A percentile compares a stretch with the other conserved stretches of the same genome.
phyloP scores from a whole-genome alignment of 2,797 vertebrate genomes.

The Tiaroga cobitis region DNA sequence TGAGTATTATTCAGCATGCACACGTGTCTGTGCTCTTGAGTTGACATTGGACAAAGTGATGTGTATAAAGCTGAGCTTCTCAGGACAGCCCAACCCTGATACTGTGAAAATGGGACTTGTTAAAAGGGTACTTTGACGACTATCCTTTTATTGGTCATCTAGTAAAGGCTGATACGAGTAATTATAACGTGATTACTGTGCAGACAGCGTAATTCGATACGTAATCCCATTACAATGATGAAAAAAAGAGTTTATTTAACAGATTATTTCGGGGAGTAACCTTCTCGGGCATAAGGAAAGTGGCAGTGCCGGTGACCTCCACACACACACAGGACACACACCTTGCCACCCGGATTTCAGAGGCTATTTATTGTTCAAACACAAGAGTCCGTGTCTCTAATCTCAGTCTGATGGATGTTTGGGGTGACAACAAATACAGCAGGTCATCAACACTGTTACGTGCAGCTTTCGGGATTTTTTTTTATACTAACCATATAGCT shows the following conservation, averaged over 20 bases:
- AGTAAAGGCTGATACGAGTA: background rate
- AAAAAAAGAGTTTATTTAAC: background rate
- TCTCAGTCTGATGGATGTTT: conserved; percentile 38
- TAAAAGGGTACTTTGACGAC: background rate
- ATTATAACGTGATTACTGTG: background rate
- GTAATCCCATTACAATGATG: background rate
- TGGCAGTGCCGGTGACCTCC: background rate
- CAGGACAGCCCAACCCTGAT: background rate
- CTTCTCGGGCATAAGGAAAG: background rate
- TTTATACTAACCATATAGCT: background rate
- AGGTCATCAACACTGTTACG: background rate
- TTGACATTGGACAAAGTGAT: background rate
- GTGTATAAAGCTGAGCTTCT: background rate
- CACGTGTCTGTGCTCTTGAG: background rate
- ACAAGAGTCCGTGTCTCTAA: background rate
- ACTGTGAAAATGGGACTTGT: conserved; percentile 2
- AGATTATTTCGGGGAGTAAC: background rate
- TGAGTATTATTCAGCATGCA: background rate
- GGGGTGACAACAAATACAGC: conserved; percentile 1
- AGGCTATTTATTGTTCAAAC: conserved; percentile 32
- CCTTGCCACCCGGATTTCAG: background rate
- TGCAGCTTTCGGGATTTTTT: background rate
- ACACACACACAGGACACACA: background rate
- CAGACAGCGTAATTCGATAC: background rate
- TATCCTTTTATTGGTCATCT: background rate